Conservation (phyloP, 2,113 vertebrate genomes). For the Pelvicachromis taeniatus region DNA sequence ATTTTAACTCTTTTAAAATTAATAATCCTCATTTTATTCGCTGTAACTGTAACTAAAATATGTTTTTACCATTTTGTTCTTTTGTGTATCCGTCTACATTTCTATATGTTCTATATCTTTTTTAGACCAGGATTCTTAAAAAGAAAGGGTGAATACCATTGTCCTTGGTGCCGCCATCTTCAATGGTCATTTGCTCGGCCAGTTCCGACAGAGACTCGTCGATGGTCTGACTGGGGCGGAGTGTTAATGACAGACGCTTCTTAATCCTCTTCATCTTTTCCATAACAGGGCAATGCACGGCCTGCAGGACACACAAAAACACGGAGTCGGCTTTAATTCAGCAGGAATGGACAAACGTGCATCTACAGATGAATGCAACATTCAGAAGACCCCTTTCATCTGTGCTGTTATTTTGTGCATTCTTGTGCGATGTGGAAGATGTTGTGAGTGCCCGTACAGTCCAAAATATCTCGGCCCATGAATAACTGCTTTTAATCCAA, state of each 20-base stretch:
- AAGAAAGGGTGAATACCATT: conserved; percentile 67
- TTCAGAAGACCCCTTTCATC: not conserved
- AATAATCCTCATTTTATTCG: not conserved
- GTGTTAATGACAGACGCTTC: conserved; percentile 91
- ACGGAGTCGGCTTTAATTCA: not conserved
- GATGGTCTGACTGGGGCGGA: conserved; percentile 94
- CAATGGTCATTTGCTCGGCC: conserved; percentile 98
- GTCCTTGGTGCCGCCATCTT: conserved; percentile 95
- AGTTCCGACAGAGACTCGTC: conserved; percentile 96
- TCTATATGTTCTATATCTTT: not conserved
- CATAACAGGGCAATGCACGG: conserved; percentile 72
- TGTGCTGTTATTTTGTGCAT: not conserved
- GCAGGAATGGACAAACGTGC: not conserved
- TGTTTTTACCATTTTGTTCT: not conserved
- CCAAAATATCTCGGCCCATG: conserved; percentile 55
- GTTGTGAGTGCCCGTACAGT: not conserved
- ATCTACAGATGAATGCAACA: not conserved
- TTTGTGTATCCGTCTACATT: not conserved
- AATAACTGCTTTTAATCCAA: conserved; percentile 73
- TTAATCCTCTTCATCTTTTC: conserved; percentile 98
- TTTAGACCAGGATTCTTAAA: not conserved
- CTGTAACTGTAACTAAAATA: not conserved
- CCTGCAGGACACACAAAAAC: conserved; percentile 64
- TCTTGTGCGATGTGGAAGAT: not conserved
- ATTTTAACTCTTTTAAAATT: fast-evolving